Evolutionary conservation across 2,888 invertebrate species (phyloP), one percentile per base, ranked within the genome.

Genomic region (Calameuta idolon): DNA sequence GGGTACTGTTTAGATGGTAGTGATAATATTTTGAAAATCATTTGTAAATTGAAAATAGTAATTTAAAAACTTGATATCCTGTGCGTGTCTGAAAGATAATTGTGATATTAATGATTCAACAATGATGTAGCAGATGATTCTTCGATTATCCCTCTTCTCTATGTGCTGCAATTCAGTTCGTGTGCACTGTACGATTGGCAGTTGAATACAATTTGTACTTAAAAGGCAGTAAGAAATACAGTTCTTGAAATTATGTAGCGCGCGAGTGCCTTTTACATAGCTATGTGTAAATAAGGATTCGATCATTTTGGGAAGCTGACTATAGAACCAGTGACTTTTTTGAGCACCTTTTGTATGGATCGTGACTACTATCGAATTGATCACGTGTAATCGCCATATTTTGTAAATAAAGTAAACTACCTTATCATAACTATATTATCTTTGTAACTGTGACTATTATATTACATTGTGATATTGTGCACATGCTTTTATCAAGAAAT

Each of bases 391-490:
- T 83, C 80, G 81, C 80, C 81, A 84, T 77, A 79, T 83, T 86
- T 87, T 88, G 85, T 87, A 86, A 88, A 88, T 88, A 87, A 88
- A 88, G 33, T 81, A 79, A 74, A 55, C 74, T 81, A 79, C 79
- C 55, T 55, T 55, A 55, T 55, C 55, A 23, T 55, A 55, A 55
- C 2, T 55, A 55, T 55, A 15, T 55, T 55, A 23, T 2, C 55
- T 55, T 55, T 55, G 55, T 55, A 23, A 55, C 23, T 55, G 23
- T 23, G 15, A 55, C 55, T 15, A 9, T 55, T 23, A 15, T 55
- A 23, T 55, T 55, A 55, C 9, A 55, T 55, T 23, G 23, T 55
- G 23, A 23, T 55, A 55, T 55, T 23, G 55, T 55, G 9, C 23
- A 23, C 5, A 55, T 55, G 55, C 9, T 55, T 23, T 55, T 55